These are phyloP conservation scores for Aegypius monachus DNA, from an alignment of 2,113 vertebrate genomes.

Conservation along the genomic window DNA sequence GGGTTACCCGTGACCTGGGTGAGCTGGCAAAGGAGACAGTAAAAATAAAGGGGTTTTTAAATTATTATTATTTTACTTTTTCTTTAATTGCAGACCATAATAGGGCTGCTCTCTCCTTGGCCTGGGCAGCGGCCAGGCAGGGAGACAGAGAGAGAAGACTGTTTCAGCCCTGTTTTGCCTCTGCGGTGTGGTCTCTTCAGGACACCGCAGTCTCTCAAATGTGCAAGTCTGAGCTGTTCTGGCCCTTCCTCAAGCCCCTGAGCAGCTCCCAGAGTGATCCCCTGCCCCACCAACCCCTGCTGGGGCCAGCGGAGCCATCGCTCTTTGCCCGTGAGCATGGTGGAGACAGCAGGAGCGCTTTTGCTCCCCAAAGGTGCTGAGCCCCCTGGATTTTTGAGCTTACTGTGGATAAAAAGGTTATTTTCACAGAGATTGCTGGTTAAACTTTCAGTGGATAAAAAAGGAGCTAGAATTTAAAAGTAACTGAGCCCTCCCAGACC, in stretches of 20 bases:
- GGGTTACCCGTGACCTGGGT: background rate
- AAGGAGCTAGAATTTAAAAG: background rate
- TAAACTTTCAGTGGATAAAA: background rate
- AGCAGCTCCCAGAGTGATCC: background rate
- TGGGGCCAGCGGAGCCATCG: fast-evolving
- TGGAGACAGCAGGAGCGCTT: background rate
- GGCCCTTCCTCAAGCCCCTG: background rate
- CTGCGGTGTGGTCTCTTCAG: background rate
- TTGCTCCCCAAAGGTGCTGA: background rate
- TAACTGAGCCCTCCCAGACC: background rate
- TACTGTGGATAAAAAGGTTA: background rate
- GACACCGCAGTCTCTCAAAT: background rate
- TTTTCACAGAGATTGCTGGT: background rate
- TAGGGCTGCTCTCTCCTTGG: background rate
- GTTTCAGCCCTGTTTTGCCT: background rate
- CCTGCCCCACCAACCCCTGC: background rate
- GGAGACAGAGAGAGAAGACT: background rate
- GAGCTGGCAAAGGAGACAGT: background rate
- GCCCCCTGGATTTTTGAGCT: background rate
- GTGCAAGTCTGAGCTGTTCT: background rate
- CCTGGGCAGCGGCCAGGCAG: background rate
- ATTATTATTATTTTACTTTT: background rate
- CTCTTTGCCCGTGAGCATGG: background rate
- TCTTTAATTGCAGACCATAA: background rate
- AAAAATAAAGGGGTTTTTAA: background rate